Percentiles rank a stretch among this genome's conserved stretches.
Conservation (phyloP, 2,113 vertebrate genomes). For the Hystrix brachyura region DNA sequence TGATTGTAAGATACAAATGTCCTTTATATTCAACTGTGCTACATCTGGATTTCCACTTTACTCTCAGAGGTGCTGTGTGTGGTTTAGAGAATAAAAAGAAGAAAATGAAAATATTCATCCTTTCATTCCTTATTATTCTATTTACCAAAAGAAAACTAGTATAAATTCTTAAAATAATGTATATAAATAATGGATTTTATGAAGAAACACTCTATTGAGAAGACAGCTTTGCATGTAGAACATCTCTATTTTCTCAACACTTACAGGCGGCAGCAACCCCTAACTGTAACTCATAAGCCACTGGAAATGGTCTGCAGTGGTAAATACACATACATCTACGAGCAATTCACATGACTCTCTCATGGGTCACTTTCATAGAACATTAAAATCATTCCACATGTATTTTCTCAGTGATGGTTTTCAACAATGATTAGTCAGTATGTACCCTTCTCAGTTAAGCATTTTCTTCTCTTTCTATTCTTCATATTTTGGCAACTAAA, state of each 20-base stretch:
- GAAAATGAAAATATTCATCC: neutral
- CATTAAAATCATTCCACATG: conserved; percentile 25
- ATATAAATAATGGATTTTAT: neutral
- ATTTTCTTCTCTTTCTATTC: neutral
- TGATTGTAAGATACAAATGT: neutral
- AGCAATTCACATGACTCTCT: neutral
- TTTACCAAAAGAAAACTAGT: neutral
- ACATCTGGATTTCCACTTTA: neutral
- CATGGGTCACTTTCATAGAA: neutral
- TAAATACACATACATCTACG: neutral
- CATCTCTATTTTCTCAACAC: neutral
- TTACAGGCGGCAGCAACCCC: neutral
- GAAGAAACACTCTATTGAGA: neutral
- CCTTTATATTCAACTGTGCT: neutral
- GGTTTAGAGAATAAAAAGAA: neutral
- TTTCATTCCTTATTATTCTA: neutral
- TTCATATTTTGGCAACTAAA: conserved; percentile 58
- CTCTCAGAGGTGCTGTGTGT: neutral
- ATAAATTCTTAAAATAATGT: neutral
- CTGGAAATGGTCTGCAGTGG: neutral
- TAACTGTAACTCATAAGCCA: neutral
- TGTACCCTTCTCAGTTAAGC: conserved; percentile 11
- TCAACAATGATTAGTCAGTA: neutral
- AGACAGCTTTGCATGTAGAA: neutral
- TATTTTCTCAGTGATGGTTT: neutral